Percentiles rank a stretch among this genome's conserved stretches.
phyloP scores from a whole-genome alignment of 2,797 vertebrate species.

The Avahi laniger region DNA sequence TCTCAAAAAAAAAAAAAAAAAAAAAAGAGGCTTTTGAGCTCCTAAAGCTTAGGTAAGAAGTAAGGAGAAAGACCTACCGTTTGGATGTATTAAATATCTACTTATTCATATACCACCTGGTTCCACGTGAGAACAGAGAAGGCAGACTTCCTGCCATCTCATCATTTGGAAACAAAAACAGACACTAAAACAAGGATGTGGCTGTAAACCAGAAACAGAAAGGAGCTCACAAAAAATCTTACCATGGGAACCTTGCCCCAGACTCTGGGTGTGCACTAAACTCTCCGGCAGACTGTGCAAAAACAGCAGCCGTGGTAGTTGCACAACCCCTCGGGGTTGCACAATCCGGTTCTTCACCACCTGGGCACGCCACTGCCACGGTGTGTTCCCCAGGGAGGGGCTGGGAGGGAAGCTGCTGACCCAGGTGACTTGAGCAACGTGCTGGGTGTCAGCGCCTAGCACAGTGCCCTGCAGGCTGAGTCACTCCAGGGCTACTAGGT shows the following conservation, averaged over 20 bases:
- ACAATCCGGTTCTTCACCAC: not conserved
- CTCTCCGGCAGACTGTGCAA: not conserved
- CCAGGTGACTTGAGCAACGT: not conserved
- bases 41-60: not conserved
- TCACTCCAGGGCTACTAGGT: not conserved
- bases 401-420: not conserved
- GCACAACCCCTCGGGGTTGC: not conserved
- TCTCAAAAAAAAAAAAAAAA: too few relatives aligned
- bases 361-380: not conserved
- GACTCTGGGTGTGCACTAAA: not conserved
- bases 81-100: not conserved
- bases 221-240: not conserved
- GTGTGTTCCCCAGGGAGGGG: not conserved
- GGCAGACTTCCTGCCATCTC: not conserved
- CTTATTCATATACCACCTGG: not conserved
- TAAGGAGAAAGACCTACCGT: not conserved
- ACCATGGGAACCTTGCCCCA: not conserved
- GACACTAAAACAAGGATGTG: not conserved
- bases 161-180: conserved; percentile 32
- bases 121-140: not conserved
- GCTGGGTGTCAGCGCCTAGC: not conserved
- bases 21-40: not conserved
- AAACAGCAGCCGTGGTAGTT: not conserved
- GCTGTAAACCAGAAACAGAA: conserved; percentile 23
- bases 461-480: not conserved